These are phyloP conservation scores for Dolichopus griseipennis DNA, from an alignment of 2,888 invertebrate species.

Conservation along the genomic window DNA sequence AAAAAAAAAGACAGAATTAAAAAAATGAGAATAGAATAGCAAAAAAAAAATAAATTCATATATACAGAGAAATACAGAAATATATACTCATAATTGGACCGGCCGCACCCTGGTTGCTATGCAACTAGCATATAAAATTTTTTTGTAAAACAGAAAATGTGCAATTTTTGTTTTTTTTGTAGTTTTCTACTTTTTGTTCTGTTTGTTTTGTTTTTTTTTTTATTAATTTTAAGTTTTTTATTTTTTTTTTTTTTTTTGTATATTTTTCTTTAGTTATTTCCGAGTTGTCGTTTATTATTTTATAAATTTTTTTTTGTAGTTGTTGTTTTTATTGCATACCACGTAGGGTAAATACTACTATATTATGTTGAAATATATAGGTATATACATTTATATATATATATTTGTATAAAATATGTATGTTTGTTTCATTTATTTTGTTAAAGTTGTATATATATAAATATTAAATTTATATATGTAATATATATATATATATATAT, in stretches of 20 bases:
- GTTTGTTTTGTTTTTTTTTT: background rate
- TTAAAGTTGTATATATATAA: no score
- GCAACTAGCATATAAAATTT: background rate
- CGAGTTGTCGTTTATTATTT: background rate
- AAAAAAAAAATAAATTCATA: no score
- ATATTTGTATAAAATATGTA: background rate
- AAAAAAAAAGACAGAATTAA: background rate
- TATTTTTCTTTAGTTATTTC: background rate
- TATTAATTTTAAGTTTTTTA: background rate
- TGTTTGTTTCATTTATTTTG: background rate
- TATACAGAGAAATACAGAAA: no score
- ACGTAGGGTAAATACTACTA: no score
- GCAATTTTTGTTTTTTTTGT: background rate
- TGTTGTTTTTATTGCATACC: no score
- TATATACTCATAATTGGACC: background rate
- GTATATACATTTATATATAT: background rate
- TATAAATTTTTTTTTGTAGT: background rate
- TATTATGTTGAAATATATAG: no score
- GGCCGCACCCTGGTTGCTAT: conserved; percentile 12
- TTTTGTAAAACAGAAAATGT: background rate
- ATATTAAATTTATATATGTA: no score
- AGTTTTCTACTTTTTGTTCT: background rate
- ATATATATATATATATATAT: no score
- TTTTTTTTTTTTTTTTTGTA: background rate
- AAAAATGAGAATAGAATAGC: background rate